Base-by-base conservation (phyloP, 2,113 vertebrate genomes). In the Glareola pratincola region DNA sequence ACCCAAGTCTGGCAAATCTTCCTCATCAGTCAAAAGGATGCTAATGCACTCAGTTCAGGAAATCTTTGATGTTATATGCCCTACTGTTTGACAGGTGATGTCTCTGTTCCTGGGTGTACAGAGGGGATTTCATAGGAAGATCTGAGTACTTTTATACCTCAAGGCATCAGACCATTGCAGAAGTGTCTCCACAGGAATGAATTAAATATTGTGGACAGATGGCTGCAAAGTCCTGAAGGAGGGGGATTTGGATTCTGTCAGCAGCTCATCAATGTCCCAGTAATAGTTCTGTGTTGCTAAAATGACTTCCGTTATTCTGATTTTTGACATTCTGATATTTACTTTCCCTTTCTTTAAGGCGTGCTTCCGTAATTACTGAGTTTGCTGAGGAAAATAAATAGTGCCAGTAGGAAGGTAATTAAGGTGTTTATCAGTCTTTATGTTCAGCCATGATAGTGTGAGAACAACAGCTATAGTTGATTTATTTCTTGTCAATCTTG, bases 111-210 rank as follows among this genome's bases (percentile, higher is more conserved):
- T 27, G 50, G 50, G 20, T 51, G n/a, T 57, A 50, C 17, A 64
- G 36, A 3, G 2, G 79, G 22, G 37, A 57, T 83, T 82, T 60
- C 0, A 0, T 41, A n/a, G 68, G 19, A 85, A 73, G 41, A 50
- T 71, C 18, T 77, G 76, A 57, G 23, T 41, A 20, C 16, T 92
- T 88, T 9, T 30, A 3, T 34, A 15, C 26, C n/a, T 66, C 32
- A 84, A 41, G 20, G 20, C 24, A 14, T 26, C 17, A 50, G n/a
- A 14, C 11, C 6, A 2, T 75, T 24, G 48, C 23, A 23, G 30
- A 60, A 59, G 54, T 37, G 32, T 8, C 43, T 80, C 22, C 26
- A 17, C 4, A 36, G 64, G 76, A 83, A 86, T 20, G 32, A 86
- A 50, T 47, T 57, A 39, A 27, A 8, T 53, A 10, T 5, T 89